Conservation (phyloP, 2,113 vertebrate species). For the Prochilodus magdalenae region DNA sequence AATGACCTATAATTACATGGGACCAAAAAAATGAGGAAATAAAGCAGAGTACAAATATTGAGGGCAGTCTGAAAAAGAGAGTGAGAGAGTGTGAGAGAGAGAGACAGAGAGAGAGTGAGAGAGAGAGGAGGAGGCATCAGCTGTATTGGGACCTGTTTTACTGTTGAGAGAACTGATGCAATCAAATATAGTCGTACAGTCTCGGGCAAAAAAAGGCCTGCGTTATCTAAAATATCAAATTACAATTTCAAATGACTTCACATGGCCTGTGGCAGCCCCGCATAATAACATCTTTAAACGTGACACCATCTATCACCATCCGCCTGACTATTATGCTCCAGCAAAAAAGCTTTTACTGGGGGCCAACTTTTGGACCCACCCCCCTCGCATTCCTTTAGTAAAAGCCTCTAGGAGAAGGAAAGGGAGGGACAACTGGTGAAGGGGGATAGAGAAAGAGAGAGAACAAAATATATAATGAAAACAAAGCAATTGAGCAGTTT, state of each 20-base stretch:
- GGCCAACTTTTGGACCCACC: constrained; percentile 22
- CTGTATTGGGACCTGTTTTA: constrained; percentile 36
- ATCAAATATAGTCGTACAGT: constrained; percentile 1
- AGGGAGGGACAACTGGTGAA: neutral
- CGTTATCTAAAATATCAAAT: constrained; percentile 47
- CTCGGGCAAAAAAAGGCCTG: constrained; percentile 3
- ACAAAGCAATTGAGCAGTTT: constrained; percentile 30
- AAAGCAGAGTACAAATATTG: neutral
- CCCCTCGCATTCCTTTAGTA: constrained; percentile 51
- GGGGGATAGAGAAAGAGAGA: neutral
- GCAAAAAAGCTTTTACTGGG: constrained; percentile 43
- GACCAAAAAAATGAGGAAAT: constrained; percentile 22
- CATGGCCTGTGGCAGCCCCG: constrained; percentile 31
- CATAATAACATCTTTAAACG: constrained; percentile 46
- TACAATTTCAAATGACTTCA: constrained; percentile 52
- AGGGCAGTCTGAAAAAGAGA: neutral
- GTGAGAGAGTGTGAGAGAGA: neutral
- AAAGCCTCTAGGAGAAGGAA: constrained; percentile 12
- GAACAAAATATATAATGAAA: constrained; percentile 40
- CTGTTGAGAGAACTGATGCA: constrained; percentile 18
- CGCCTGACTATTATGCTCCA: constrained; percentile 30
- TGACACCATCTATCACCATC: constrained; percentile 47
- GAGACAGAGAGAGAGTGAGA: neutral
- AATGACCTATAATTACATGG: constrained; percentile 33
- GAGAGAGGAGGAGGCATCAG: neutral